A percentile compares a stretch with the other conserved stretches of the same genome.
Evolutionary conservation across 2,113 vertebrate species (phyloP).

Genomic region (Chaetodon trifascialis): DNA sequence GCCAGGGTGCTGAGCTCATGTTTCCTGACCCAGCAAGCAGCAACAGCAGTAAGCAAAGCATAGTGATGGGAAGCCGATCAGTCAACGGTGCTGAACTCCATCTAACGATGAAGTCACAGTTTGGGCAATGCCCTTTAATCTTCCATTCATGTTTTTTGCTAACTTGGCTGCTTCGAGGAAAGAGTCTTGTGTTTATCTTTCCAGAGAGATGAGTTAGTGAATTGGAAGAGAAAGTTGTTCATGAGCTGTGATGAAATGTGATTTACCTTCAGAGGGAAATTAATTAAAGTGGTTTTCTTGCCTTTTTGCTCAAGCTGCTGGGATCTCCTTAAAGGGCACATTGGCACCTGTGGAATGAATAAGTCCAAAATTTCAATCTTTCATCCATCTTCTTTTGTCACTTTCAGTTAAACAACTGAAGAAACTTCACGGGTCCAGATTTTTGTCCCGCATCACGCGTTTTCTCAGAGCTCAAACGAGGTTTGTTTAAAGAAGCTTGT

Average conservation of each 20-base stretch:
- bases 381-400: slow-evolving; percentile 38
- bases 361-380: slow-evolving; percentile 21
- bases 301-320: slow-evolving; percentile 8
- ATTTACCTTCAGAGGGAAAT: slow-evolving; percentile 30
- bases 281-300: slow-evolving; percentile 21
- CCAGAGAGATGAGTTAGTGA: slow-evolving; percentile 14
- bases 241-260: slow-evolving; percentile 37
- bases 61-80: slow-evolving; percentile 40
- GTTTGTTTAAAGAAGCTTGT: background rate
- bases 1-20: slow-evolving; percentile 75
- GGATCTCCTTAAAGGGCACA: slow-evolving; percentile 17
- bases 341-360: slow-evolving; percentile 25
- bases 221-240: slow-evolving; percentile 39
- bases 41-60: slow-evolving; percentile 44
- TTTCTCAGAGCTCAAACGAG: background rate
- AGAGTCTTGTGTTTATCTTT: background rate
- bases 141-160: slow-evolving; percentile 22
- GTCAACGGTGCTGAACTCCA: background rate
- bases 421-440: background rate
- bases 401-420: background rate
- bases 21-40: slow-evolving; percentile 62
- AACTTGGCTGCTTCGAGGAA: background rate
- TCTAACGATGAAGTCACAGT: slow-evolving; percentile 24
- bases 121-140: slow-evolving; percentile 18
- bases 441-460: background rate